These are phyloP conservation scores for Alentia gelatinosa DNA, from an alignment of 2,888 invertebrate genomes.

Conservation along the genomic window DNA sequence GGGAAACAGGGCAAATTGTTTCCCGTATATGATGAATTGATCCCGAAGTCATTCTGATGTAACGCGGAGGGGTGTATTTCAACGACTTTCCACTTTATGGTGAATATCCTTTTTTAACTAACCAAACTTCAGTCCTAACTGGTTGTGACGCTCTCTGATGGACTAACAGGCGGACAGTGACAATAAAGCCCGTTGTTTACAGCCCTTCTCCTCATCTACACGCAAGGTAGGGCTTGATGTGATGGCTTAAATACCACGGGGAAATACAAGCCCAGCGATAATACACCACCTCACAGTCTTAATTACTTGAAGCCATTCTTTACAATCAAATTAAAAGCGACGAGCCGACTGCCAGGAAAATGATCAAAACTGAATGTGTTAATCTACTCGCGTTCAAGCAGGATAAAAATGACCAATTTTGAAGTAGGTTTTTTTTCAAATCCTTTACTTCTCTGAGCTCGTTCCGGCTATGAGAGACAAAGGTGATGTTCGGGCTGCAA, in stretches of 20 bases:
- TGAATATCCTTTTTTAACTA: no score
- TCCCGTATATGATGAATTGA: no score
- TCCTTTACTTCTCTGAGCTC: background rate
- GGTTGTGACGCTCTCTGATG: no score
- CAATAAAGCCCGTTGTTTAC: no score
- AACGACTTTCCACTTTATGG: no score
- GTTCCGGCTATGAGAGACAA: background rate
- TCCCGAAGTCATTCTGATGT: no score
- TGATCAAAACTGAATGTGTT: slow-evolving; percentile 23
- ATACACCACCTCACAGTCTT: background rate
- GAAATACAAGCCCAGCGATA: background rate
- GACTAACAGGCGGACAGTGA: no score
- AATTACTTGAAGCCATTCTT: slow-evolving; percentile 21
- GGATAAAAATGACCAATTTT: background rate
- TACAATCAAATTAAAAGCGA: background rate
- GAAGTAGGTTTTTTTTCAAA: background rate
- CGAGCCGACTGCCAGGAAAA: background rate
- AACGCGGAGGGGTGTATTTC: no score
- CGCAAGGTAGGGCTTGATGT: background rate
- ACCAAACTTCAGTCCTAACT: no score
- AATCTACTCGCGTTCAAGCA: background rate
- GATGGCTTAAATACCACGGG: no score
- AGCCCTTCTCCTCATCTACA: no score
- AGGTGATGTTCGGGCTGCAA: background rate
- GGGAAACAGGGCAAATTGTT: no score